Percentiles rank a stretch among this genome's conserved stretches.
These are phyloP conservation scores for Portevinia maculata DNA, from an alignment of 2,888 invertebrate genomes.

Conservation along the genomic window DNA sequence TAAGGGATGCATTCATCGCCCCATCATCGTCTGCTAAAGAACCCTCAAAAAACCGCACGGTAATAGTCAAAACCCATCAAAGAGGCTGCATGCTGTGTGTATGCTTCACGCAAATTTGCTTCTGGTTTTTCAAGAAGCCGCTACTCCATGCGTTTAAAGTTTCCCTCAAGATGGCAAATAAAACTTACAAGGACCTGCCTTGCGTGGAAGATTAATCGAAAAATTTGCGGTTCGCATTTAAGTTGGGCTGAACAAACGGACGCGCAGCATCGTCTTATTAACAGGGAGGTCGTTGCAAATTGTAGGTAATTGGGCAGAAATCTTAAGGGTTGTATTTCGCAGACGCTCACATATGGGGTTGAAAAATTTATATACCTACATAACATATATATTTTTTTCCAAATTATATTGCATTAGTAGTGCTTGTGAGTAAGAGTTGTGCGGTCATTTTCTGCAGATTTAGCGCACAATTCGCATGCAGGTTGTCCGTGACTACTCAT, in stretches of 20 bases:
- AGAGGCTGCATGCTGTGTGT: constrained; percentile 61
- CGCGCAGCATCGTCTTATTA: constrained; percentile 35
- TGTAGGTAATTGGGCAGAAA: constrained; percentile 71
- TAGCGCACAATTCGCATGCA: constrained; percentile 50
- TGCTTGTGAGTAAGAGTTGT: too few relatives aligned
- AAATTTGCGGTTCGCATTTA: constrained; percentile 67
- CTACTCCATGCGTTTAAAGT: constrained; percentile 33
- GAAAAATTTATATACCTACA: too few relatives aligned
- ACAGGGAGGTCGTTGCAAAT: constrained; percentile 63
- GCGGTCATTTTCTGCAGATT: constrained; percentile 43
- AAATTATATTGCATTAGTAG: too few relatives aligned
- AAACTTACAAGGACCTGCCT: constrained; percentile 53
- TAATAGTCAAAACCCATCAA: constrained; percentile 44
- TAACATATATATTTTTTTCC: constrained; percentile 20
- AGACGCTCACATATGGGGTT: constrained; percentile 11
- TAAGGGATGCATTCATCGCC: constrained; percentile 47
- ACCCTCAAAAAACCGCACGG: constrained; percentile 65
- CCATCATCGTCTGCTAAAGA: constrained; percentile 34
- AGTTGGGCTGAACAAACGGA: constrained; percentile 61
- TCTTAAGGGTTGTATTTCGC: constrained; percentile 64
- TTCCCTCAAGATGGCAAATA: constrained; percentile 51
- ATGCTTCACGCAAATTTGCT: constrained; percentile 12
- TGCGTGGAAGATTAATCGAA: constrained; percentile 66
- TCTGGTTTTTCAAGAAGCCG: constrained; percentile 45
- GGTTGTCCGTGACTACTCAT: constrained; percentile 42